Evolutionary conservation across 2,888 invertebrate species (phyloP).

Genomic region (Sphaerophoria rueppellii): DNA sequence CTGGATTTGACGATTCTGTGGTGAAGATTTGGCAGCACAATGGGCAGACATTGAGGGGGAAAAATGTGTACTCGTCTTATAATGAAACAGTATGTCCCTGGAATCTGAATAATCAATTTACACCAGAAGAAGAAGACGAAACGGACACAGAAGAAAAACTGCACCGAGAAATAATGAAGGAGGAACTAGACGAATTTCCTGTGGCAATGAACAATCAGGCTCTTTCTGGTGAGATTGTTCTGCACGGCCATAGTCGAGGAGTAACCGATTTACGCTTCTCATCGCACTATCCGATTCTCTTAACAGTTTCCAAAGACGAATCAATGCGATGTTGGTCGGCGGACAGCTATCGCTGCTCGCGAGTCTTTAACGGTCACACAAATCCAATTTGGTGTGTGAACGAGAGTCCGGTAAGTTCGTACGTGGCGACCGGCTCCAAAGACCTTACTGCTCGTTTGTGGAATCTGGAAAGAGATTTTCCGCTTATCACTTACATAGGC

Average conservation of each 20-base stretch:
- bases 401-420: slow-evolving; percentile 87
- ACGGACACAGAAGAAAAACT: slow-evolving; percentile 53
- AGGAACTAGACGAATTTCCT: slow-evolving; percentile 73
- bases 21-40: slow-evolving; percentile 81
- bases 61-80: slow-evolving; percentile 78
- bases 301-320: slow-evolving; percentile 88
- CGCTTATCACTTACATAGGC: slow-evolving; percentile 92
- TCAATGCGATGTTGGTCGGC: slow-evolving; percentile 90
- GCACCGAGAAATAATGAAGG: slow-evolving; percentile 47
- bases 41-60: slow-evolving; percentile 78
- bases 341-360: slow-evolving; percentile 86
- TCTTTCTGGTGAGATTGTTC: slow-evolving; percentile 85
- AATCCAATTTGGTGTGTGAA: slow-evolving; percentile 95
- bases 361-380: slow-evolving; percentile 88
- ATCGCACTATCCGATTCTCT: slow-evolving; percentile 85
- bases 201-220: slow-evolving; percentile 77
- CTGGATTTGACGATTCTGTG: slow-evolving; percentile 80
- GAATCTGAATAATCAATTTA: slow-evolving; percentile 78
- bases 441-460: slow-evolving; percentile 94
- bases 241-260: slow-evolving; percentile 90
- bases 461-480: slow-evolving; percentile 90
- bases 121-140: slow-evolving; percentile 75
- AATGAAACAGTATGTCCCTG: slow-evolving; percentile 78
- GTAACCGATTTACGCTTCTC: slow-evolving; percentile 85
- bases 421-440: slow-evolving; percentile 93